Evolutionary conservation across 53 echinoderm and acorn worm species (phyloP).

Genomic region (Actinopyga echinites): DNA sequence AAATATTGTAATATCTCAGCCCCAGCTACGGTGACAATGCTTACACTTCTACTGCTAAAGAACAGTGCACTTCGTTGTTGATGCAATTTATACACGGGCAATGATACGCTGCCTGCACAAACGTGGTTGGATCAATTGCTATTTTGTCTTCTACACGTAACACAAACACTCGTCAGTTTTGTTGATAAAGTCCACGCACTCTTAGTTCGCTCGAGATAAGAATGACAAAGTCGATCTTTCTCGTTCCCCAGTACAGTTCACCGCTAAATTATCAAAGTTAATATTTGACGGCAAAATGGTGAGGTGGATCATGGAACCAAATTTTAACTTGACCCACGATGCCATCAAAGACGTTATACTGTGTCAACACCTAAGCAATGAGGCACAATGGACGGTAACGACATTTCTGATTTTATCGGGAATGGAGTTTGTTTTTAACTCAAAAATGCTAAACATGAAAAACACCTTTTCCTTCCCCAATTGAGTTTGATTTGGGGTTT

Average conservation of each 20-base stretch:
- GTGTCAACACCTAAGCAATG: too few species aligned
- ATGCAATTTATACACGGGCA: too few species aligned
- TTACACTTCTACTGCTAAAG: too few species aligned
- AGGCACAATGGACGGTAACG: too few species aligned
- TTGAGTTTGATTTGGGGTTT: slow-evolving; percentile 27
- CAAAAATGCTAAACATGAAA: not conserved
- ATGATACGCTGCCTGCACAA: slow-evolving; percentile 22
- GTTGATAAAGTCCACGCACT: slow-evolving; percentile 38
- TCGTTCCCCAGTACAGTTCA: not conserved
- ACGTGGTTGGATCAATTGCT: slow-evolving; percentile 22
- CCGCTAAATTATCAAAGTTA: slow-evolving; percentile 25
- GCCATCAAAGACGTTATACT: too few species aligned
- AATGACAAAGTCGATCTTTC: slow-evolving; percentile 28
- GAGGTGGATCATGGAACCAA: slow-evolving; percentile 15
- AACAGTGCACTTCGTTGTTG: too few species aligned
- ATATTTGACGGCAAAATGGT: slow-evolving; percentile 24
- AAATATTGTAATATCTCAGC: not conserved
- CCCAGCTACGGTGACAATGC: not conserved
- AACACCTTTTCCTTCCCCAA: slow-evolving; percentile 12
- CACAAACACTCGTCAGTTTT: slow-evolving; percentile 34
- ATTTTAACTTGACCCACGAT: not conserved
- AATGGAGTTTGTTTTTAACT: not conserved
- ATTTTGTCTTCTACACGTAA: slow-evolving; percentile 38
- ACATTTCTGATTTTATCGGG: too few species aligned
- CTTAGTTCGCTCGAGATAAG: slow-evolving; percentile 18